These are phyloP conservation scores for Bryconaethiops microstoma DNA, from an alignment of 2,797 vertebrate genomes.

Conservation along the genomic window DNA sequence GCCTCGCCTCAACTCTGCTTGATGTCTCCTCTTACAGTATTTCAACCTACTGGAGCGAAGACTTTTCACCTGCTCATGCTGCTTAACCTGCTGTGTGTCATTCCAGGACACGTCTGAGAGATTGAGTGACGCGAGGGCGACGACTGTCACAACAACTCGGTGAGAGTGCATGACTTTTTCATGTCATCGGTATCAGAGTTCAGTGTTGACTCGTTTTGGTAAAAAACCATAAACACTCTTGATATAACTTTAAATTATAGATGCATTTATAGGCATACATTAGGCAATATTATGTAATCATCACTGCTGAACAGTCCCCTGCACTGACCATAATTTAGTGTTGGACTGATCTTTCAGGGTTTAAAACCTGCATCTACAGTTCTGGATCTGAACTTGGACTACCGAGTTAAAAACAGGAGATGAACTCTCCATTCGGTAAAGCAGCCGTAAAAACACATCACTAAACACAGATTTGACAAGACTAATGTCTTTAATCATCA, in stretches of 20 bases:
- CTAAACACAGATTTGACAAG: no score
- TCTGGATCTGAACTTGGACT: no score
- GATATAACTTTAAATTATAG: not conserved
- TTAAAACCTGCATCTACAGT: no score
- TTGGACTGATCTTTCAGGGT: no score
- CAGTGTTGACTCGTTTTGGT: not conserved
- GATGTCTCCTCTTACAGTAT: conserved; percentile 20
- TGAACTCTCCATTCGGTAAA: no score
- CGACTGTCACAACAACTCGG: not conserved
- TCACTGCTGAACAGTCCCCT: not conserved
- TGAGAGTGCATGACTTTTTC: no score
- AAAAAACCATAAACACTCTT: not conserved
- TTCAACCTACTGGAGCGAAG: conserved; percentile 29
- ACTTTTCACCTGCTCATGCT: conserved; percentile 3
- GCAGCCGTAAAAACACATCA: no score
- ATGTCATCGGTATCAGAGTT: not conserved
- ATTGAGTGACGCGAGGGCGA: not conserved
- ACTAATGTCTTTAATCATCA: no score
- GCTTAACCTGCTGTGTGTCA: not conserved
- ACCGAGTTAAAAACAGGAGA: no score
- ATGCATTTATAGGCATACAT: not conserved
- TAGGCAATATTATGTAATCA: not conserved
- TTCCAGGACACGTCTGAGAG: not conserved
- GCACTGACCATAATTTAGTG: no score
- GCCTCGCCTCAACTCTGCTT: conserved; percentile 26